phyloP scores from a whole-genome alignment of 1,140 invertebrate species.

The Maconellicoccus hirsutus region DNA sequence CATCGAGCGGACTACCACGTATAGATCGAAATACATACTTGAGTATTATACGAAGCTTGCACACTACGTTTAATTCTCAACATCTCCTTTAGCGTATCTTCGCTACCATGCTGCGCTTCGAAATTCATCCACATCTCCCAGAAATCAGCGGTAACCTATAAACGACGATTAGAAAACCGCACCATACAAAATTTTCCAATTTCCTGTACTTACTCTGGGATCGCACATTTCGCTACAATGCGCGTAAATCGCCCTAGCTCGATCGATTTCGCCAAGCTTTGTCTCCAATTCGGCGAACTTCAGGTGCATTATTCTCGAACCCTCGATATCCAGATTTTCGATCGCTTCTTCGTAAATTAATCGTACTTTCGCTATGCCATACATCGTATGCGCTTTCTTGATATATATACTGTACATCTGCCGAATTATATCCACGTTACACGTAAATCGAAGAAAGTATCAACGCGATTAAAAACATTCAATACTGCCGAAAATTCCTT shows the following conservation, averaged over 20 bases:
- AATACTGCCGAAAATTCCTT: too few relatives aligned
- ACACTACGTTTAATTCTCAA: constrained; percentile 93
- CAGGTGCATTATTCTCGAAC: constrained; percentile 91
- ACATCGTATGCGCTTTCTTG: constrained; percentile 93
- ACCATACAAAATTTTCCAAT: constrained; percentile 13
- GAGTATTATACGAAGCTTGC: constrained; percentile 92
- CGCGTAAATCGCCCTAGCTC: constrained; percentile 91
- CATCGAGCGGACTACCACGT: not conserved
- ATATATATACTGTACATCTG: constrained; percentile 97
- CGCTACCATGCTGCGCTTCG: constrained; percentile 98
- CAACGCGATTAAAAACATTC: too few relatives aligned
- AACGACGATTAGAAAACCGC: constrained; percentile 44
- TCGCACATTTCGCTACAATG: constrained; percentile 99
- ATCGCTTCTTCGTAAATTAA: constrained; percentile 98
- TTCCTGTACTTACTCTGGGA: constrained; percentile 54
- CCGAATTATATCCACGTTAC: not conserved
- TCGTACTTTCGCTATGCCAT: constrained; percentile 90
- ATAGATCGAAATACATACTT: constrained; percentile 38
- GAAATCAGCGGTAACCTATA: constrained; percentile 71
- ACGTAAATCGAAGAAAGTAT: too few relatives aligned
- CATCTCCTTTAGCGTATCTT: constrained; percentile 99
- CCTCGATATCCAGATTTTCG: constrained; percentile 78
- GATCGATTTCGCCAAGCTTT: constrained; percentile 93
- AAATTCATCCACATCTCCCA: constrained; percentile 99
- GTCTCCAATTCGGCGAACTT: constrained; percentile 96